Evolutionary conservation across 23 tunicate species (phyloP).

Genomic region (Halocynthia roretzi): DNA sequence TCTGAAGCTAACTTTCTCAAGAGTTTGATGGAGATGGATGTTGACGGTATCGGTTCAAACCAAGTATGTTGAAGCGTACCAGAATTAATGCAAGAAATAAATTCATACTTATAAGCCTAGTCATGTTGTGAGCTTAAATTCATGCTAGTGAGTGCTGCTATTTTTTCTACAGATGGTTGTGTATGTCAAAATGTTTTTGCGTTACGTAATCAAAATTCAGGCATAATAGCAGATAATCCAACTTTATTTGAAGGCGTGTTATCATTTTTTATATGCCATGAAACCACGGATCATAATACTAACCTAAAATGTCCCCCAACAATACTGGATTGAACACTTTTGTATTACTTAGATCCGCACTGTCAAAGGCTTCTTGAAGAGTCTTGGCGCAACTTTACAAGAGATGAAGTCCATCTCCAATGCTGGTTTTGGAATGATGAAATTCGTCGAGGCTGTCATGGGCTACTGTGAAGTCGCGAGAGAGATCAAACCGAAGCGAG

Average conservation of each 20-base stretch:
- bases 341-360: conserved; percentile 55
- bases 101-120: not conserved
- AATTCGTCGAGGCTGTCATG: conserved; percentile 99
- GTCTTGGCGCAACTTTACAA: conserved; percentile 67
- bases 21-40: conserved; percentile 99
- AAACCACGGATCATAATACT: too few relatives aligned
- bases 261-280: too few relatives aligned
- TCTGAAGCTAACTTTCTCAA: conserved; percentile 96
- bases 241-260: too few relatives aligned
- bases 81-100: not conserved
- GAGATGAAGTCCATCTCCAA: conserved; percentile 95
- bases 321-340: not conserved
- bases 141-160: not conserved
- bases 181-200: not conserved
- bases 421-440: conserved; percentile 99
- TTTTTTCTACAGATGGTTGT: not conserved
- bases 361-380: conserved; percentile 92
- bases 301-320: too few relatives aligned
- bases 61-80: conserved; percentile 42
- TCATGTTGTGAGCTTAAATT: not conserved
- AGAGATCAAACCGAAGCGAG: conserved; percentile 98
- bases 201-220: too few relatives aligned
- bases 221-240: too few relatives aligned
- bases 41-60: conserved; percentile 75
- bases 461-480: conserved; percentile 99